phyloP scores from a whole-genome alignment of 2,888 invertebrate species.

The Scaptomyza tumidula region DNA sequence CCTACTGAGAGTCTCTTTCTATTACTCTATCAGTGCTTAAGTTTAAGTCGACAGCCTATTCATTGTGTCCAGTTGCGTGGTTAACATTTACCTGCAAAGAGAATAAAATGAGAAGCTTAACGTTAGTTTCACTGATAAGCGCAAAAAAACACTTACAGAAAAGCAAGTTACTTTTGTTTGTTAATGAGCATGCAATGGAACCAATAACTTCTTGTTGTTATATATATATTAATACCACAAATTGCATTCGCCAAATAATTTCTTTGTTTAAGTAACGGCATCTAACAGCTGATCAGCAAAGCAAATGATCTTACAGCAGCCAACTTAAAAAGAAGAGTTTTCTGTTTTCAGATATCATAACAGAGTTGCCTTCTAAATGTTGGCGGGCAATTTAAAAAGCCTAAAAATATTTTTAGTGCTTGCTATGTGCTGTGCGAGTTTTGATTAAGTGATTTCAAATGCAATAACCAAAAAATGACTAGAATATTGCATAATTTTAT shows the following conservation, averaged over 20 bases:
- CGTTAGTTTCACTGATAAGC: constrained; percentile 24
- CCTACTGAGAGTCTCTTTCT: neutral
- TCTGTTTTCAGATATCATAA: too few species aligned
- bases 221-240: too few species aligned
- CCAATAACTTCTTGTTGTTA: neutral
- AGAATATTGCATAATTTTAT: constrained; percentile 8
- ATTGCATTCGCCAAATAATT: too few species aligned
- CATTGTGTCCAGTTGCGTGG: constrained; percentile 11
- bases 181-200: neutral
- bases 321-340: neutral
- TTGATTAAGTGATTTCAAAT: neutral
- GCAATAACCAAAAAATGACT: constrained; percentile 4
- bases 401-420: neutral
- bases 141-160: neutral
- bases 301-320: neutral
- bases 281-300: neutral
- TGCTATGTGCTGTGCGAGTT: neutral
- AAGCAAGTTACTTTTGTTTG: neutral
- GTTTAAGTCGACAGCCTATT: constrained; percentile 1
- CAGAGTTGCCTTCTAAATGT: neutral
- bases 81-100: constrained; percentile 52
- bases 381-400: neutral
- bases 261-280: neutral
- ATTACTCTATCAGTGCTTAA: neutral
- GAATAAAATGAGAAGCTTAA: constrained; percentile 22